Evolutionary conservation across 2,888 invertebrate species (phyloP).

Genomic region (Coelopa pilipes): DNA sequence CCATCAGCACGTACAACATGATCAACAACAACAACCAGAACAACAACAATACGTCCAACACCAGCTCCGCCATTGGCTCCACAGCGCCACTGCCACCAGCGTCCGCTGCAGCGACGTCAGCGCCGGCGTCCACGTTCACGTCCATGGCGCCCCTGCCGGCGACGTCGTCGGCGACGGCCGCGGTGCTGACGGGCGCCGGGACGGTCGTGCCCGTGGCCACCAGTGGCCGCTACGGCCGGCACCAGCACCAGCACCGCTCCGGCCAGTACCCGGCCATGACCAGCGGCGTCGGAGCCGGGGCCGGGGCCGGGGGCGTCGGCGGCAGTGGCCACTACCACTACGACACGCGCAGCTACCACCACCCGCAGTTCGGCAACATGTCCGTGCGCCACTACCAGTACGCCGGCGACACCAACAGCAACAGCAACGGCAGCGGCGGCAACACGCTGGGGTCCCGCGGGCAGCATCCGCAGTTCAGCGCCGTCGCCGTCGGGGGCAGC

Average conservation of each 20-base stretch:
- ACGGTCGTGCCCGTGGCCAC: slow-evolving; percentile 44
- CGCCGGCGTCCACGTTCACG: slow-evolving; percentile 24
- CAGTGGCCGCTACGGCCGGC: slow-evolving; percentile 43
- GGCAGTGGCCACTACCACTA: slow-evolving; percentile 45
- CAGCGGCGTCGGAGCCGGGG: slow-evolving; percentile 36
- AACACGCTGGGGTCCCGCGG: slow-evolving; percentile 13
- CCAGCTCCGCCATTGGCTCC: slow-evolving; percentile 20
- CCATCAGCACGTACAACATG: slow-evolving; percentile 24
- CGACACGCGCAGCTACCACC: slow-evolving; percentile 58
- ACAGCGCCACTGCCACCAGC: slow-evolving; percentile 38
- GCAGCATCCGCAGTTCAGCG: slow-evolving; percentile 43
- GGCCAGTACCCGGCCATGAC: slow-evolving; percentile 44
- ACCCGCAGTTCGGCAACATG: slow-evolving; percentile 65
- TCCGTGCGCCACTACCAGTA: slow-evolving; percentile 57
- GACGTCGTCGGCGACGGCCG: slow-evolving; percentile 40
- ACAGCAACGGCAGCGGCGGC: neutral
- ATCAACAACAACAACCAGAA: slow-evolving; percentile 29
- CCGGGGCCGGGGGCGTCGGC: neutral
- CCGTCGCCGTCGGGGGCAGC: slow-evolving; percentile 43
- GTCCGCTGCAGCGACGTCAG: slow-evolving; percentile 36
- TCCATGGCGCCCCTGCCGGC: slow-evolving; percentile 33
- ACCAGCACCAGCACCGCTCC: slow-evolving; percentile 51
- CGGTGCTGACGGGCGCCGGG: slow-evolving; percentile 53
- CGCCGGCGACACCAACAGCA: slow-evolving; percentile 42
- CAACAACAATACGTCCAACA: slow-evolving; percentile 40